Base-by-base conservation (phyloP, 2,113 vertebrate genomes). In the Zeus faber region DNA sequence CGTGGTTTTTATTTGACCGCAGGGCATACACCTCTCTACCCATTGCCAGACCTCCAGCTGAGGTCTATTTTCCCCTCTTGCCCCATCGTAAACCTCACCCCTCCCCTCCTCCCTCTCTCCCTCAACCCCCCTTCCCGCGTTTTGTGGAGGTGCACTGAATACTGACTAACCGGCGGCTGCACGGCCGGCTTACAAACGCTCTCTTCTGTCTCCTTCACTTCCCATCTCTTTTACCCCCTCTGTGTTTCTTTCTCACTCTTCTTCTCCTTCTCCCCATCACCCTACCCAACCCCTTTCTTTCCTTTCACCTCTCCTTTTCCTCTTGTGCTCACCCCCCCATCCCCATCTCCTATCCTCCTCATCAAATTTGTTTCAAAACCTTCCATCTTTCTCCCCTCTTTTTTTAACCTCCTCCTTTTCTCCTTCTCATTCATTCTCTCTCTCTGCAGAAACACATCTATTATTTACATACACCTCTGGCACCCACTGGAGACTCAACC, bases 401-500 rank as follows among this genome's bases (percentile, higher is more conserved):
- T 11, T 4, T 41, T 44, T 43, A n/a, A n/a, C n/a, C n/a, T 27
- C 6, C 35, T 40, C 3, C 23, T 58, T 50, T 10, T 27, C 26
- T 29, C n/a, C 33, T 16, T 45, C 26, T 45, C 26, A 6, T 51
- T 56, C 39, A 55, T 18, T 7, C 63, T 74, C 55, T 43, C 53
- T 44, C 52, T 48, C 66, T 44, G 51, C 58, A 62, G 65, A 75
- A 74, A 73, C 35, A 47, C 73, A 84, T 87, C 74, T 84, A 85
- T 89, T 83, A 87, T 87, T 85, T 85, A 85, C 68, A 64, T 8
- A 60, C 68, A 84, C 77, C 81, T 82, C 77, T 68, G 73, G 71
- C 76, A 76, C 70, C 58, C 17, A 25, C 70, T 65, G 55, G 76
- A 76, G 75, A 73, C 66, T 56, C 41, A 70, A 41, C 67, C 53